phyloP scores from a whole-genome alignment of 2,888 invertebrate genomes.

The Pelosia muscerda region DNA sequence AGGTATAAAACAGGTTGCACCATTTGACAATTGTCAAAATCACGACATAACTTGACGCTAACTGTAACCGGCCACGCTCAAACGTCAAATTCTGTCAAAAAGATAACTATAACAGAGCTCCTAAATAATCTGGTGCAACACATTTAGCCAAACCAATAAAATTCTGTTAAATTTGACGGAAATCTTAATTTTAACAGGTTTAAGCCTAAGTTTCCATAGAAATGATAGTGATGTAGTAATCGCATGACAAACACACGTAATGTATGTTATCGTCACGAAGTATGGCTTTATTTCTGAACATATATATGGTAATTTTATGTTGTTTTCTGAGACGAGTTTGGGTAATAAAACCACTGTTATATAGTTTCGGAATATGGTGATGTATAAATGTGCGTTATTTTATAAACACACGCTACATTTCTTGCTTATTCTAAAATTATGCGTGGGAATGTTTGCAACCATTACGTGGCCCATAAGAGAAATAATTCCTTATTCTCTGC shows the following conservation, averaged over 20 bases:
- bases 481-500: background rate
- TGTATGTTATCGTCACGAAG: constrained; percentile 16
- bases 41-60: too few species aligned
- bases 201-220: constrained; percentile 4
- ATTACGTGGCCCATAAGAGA: background rate
- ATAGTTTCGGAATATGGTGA: background rate
- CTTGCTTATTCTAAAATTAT: background rate
- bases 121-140: too few species aligned
- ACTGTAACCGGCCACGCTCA: too few species aligned
- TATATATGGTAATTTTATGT: constrained; percentile 42
- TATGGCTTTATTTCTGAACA: constrained; percentile 33
- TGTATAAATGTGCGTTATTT: background rate
- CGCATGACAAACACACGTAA: constrained; percentile 31
- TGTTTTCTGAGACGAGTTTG: constrained; percentile 16
- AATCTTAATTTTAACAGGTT: too few species aligned
- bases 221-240: constrained; percentile 34
- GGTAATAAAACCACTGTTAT: constrained; percentile 4
- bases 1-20: too few species aligned
- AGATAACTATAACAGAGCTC: too few species aligned
- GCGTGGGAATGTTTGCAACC: background rate
- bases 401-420: background rate
- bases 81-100: too few species aligned
- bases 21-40: too few species aligned
- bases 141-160: too few species aligned
- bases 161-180: too few species aligned